Evolutionary conservation across 2,888 invertebrate species (phyloP), one percentile per base, ranked within the genome.

Genomic region (Steromphala cineraria): DNA sequence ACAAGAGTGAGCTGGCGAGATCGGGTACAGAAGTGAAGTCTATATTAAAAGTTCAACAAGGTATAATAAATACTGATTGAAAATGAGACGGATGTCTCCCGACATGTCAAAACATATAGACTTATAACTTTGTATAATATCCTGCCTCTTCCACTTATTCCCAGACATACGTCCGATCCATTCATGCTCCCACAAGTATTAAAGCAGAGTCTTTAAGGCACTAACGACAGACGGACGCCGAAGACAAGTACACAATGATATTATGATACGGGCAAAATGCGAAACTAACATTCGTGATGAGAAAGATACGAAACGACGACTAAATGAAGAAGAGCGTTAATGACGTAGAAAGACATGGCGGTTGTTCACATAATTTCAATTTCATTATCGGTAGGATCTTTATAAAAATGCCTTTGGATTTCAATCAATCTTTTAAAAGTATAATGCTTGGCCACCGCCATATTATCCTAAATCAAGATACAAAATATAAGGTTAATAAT

Each of bases 301-400:
- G 24, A 62, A 62, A 62, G 62, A 62, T 62, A 62, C 62, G 28
- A 62, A 62, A 24, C 62, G 24, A 28, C 28, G 3, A 28, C 71
- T 71, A 71, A 21, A 36, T 36, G 28, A 36, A 71, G 28, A 28
- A 40, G 36, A 19, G 71, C 31, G 36, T 40, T 31, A 24, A 71
- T 71, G 71, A 71, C 71, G 71, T 71, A 71, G 71, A 71, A 71
- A 71, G 71, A 71, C 71, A n/a, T 71, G 71, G 71, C 71, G 71
- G 71, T 40, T 31, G 36, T 71, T 31, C 19, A 46, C 13, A 40
- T 71, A 71, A 71, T 71, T 40, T 71, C 71, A 71, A 40, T 31
- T 40, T 36, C 31, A 67, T 31, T 28, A 15, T 67, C 36, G 15
- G 7, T 71, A 71, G 71, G 36, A 71, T 19, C 40, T 71, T 31